These are phyloP conservation scores for Cepaea hortensis DNA, from an alignment of 2,888 invertebrate genomes.

Conservation along the genomic window DNA sequence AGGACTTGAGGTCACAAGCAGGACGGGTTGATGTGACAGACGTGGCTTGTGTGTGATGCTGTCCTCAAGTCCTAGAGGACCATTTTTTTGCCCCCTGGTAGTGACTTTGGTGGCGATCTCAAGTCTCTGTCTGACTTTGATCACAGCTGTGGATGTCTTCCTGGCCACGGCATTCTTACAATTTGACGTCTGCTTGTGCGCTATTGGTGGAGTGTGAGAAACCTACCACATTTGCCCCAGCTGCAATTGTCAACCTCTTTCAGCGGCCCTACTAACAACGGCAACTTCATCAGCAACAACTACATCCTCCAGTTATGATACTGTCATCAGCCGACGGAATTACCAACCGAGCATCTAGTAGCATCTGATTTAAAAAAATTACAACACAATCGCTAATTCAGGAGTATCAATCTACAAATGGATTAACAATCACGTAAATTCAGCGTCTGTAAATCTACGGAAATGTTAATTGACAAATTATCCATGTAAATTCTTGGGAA, in stretches of 20 bases:
- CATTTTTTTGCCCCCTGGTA: neutral
- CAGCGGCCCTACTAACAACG: too few relatives aligned
- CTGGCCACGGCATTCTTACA: neutral
- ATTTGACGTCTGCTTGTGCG: neutral
- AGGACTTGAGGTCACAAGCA: conserved; percentile 21
- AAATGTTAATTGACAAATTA: too few relatives aligned
- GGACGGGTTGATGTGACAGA: conserved; percentile 19
- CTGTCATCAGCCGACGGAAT: too few relatives aligned
- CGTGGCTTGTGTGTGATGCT: neutral
- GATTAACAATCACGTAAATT: neutral
- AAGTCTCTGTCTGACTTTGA: conserved; percentile 18
- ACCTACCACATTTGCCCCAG: neutral
- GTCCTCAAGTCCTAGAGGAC: neutral
- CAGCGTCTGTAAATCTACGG: neutral
- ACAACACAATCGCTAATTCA: neutral
- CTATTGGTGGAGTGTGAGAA: neutral
- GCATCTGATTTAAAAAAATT: too few relatives aligned
- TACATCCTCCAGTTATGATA: too few relatives aligned
- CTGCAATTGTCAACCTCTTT: neutral
- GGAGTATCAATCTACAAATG: neutral
- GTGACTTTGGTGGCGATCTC: neutral
- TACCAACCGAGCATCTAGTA: too few relatives aligned
- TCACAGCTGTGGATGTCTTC: conserved; percentile 11
- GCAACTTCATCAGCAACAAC: too few relatives aligned
- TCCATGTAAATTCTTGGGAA: too few relatives aligned